Base-by-base conservation (phyloP, 2,888 invertebrate genomes). In the Eilema caniola region DNA sequence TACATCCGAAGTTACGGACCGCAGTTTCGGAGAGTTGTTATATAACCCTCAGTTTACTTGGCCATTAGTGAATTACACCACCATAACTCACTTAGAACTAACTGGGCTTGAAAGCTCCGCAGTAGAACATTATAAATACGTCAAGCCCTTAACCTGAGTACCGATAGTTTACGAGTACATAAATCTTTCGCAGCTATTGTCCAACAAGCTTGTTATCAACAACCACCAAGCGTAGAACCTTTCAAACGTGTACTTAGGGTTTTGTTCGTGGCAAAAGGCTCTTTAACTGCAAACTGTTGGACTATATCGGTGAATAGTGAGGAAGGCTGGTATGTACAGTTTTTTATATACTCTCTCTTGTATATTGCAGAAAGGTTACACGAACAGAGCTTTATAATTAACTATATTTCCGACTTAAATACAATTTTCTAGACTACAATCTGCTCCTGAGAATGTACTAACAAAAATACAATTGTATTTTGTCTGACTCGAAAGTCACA, bases 181-280 rank as follows among this genome's bases (percentile, higher is more conserved):
- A 73, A 79, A 37, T 66, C 41, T 66, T 57, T 68, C 76, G 73
- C 64, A 76, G 23, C 69, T 67, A 77, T 79, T 77, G 77, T 79
- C 75, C 70, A 47, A 66, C 28, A 65, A 70, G 60, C 23, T 57
- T 25, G 66, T 62, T 77, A 75, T 77, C 70, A 70, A 66, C 67
- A 59, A 61, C 25, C 65, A 28, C 53, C 31, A 67, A 69, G 62
- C 62, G 70, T 56, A 24, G 24, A 64, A 63, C 56, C 23, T 57
- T 72, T 69, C 41, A 0, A 57, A 66, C 28, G 16, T 25, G 25
- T 60, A 60, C 23, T 67, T 61, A 25, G 59, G 37, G 37, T 41
- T 67, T 61, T 61, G 47, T 28, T 53, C 47, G 41, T 20, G 47
- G 24, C 28, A 59, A 56, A 56, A 25, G 25, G 14, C 28, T 3